phyloP scores from a whole-genome alignment of 2,797 vertebrate species.

The Sylvia borin region DNA sequence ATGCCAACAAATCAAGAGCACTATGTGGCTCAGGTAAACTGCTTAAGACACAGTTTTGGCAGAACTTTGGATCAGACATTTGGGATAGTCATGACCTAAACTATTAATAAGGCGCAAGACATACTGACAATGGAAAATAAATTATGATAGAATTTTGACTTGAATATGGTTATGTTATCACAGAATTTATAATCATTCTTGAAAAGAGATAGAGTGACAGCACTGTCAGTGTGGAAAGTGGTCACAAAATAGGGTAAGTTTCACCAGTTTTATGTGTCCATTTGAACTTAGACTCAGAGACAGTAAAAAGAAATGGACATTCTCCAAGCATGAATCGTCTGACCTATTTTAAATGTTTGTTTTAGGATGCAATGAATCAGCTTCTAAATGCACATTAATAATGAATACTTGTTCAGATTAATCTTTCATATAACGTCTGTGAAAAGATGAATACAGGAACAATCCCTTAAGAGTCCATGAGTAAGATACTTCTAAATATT shows the following conservation, averaged over 20 bases:
- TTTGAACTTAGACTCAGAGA: neutral
- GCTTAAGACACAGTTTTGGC: neutral
- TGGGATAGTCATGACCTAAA: neutral
- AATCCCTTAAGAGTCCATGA: neutral
- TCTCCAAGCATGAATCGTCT: neutral
- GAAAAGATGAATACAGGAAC: neutral
- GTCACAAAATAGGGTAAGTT: neutral
- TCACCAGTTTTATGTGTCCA: neutral
- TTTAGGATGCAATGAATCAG: neutral
- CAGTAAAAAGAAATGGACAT: neutral
- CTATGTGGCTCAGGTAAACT: neutral
- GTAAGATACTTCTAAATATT: neutral
- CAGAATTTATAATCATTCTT: accelerated
- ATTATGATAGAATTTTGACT: neutral
- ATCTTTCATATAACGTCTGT: neutral
- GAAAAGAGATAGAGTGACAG: neutral
- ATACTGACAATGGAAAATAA: neutral
- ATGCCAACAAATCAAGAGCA: neutral
- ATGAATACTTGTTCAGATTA: neutral
- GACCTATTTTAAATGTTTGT: neutral
- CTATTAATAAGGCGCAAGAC: neutral
- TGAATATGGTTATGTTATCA: neutral
- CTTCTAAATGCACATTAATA: neutral
- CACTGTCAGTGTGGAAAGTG: neutral
- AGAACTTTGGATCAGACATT: neutral